Evolutionary conservation across 2,113 vertebrate genomes (phyloP).

Genomic region (Corydoras sp.): DNA sequence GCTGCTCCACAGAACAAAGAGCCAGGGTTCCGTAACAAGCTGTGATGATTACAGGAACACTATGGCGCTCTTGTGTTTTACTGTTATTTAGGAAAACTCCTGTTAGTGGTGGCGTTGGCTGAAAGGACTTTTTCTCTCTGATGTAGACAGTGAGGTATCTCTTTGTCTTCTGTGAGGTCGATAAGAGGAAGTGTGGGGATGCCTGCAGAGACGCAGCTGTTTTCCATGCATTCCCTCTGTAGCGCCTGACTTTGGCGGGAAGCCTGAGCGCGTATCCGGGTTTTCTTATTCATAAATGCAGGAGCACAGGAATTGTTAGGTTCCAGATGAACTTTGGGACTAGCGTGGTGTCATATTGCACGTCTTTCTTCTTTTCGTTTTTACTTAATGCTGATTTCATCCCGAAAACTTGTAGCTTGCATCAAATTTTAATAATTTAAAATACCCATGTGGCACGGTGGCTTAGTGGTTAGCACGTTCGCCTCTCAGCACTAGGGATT

Average conservation of each 20-base stretch:
- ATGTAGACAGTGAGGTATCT: not conserved
- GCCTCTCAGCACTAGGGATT: too few relatives aligned
- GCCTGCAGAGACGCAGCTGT: conserved; percentile 21
- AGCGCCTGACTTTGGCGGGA: conserved; percentile 7
- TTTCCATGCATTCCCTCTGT: conserved; percentile 18
- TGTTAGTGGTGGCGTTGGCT: not conserved
- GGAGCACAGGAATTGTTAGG: conserved; percentile 12
- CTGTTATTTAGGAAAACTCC: not conserved
- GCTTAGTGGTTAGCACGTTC: too few relatives aligned
- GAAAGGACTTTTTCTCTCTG: conserved; percentile 1
- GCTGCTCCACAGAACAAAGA: conserved; percentile 1
- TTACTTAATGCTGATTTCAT: too few relatives aligned
- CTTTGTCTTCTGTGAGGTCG: conserved; percentile 19
- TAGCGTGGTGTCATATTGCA: too few relatives aligned
- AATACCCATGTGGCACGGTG: too few relatives aligned
- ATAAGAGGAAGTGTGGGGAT: conserved; percentile 8
- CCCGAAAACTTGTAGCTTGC: too few relatives aligned
- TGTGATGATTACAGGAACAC: not conserved
- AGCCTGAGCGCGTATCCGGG: conserved; percentile 9
- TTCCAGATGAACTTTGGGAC: conserved; percentile 7
- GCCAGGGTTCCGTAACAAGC: not conserved
- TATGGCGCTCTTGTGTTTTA: not conserved
- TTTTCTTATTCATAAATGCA: conserved; percentile 4
- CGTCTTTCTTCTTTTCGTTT: too few relatives aligned
- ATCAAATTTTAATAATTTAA: too few relatives aligned